Evolutionary conservation across 2,113 vertebrate species (phyloP).

Genomic region (Lophura nycthemera): DNA sequence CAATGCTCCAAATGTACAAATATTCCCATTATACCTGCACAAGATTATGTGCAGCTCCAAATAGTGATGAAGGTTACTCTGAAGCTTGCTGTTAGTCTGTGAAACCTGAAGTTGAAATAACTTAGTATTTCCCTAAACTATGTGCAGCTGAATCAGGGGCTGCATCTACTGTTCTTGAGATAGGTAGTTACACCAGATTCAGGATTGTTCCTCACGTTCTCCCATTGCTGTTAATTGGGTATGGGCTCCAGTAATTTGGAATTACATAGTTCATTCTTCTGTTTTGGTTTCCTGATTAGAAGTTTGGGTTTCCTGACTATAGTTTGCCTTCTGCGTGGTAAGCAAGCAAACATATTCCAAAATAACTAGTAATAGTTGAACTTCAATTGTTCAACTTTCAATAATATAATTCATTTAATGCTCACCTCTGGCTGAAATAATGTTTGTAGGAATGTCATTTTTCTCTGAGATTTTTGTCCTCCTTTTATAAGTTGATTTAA

Average conservation of each 20-base stretch:
- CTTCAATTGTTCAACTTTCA: not conserved
- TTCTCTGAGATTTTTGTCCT: not conserved
- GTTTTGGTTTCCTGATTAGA: not conserved
- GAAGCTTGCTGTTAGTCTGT: not conserved
- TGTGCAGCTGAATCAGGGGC: not conserved
- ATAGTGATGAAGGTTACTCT: not conserved
- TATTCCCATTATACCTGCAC: accelerated
- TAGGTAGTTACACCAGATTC: not conserved
- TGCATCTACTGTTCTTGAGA: not conserved
- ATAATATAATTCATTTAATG: not conserved
- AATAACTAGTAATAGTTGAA: not conserved
- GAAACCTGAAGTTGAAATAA: not conserved
- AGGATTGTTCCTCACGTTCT: not conserved
- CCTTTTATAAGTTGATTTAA: not conserved
- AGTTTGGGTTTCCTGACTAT: not conserved
- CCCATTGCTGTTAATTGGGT: not conserved
- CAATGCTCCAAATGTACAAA: not conserved
- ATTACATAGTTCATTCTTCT: not conserved
- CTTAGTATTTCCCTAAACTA: not conserved
- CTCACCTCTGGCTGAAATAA: not conserved
- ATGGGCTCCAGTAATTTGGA: not conserved
- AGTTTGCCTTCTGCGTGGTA: not conserved
- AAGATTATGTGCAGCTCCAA: not conserved
- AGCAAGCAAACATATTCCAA: not conserved
- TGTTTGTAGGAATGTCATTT: not conserved